phyloP scores from a whole-genome alignment of 2,797 vertebrate species.

The Myoxocephalus aenaeus region DNA sequence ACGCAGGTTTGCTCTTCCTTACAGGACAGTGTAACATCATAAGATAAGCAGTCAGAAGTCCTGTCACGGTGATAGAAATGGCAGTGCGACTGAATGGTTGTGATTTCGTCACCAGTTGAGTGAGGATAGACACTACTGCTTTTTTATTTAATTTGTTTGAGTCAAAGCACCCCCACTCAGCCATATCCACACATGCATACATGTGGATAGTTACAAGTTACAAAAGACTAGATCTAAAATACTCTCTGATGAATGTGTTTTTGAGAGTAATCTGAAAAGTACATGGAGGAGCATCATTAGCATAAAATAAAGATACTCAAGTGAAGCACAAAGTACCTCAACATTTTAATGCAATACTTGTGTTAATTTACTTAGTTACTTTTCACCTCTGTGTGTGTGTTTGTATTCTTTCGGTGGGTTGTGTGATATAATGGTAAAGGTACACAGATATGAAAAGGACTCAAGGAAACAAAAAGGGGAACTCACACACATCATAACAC shows the following conservation, averaged over 20 bases:
- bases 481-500: no score
- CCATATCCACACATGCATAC: neutral
- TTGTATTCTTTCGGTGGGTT: neutral
- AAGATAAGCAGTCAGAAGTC: slow-evolving; percentile 1
- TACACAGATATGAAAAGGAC: no score
- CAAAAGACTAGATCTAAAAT: neutral
- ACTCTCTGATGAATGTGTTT: neutral
- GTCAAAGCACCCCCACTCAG: no score
- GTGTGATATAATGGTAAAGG: neutral
- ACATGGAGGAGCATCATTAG: neutral
- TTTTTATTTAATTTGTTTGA: no score
- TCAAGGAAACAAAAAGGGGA: no score
- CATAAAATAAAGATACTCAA: neutral
- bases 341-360: neutral
- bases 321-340: neutral
- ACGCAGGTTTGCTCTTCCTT: slow-evolving; percentile 33
- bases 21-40: neutral
- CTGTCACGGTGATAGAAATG: neutral
- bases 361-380: neutral
- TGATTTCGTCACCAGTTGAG: neutral
- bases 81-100: neutral
- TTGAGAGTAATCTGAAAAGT: neutral
- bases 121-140: neutral
- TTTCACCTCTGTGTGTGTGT: neutral
- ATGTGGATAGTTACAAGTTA: neutral